Conservation (phyloP, 2,113 vertebrate species). For the Haemorhous mexicanus region DNA sequence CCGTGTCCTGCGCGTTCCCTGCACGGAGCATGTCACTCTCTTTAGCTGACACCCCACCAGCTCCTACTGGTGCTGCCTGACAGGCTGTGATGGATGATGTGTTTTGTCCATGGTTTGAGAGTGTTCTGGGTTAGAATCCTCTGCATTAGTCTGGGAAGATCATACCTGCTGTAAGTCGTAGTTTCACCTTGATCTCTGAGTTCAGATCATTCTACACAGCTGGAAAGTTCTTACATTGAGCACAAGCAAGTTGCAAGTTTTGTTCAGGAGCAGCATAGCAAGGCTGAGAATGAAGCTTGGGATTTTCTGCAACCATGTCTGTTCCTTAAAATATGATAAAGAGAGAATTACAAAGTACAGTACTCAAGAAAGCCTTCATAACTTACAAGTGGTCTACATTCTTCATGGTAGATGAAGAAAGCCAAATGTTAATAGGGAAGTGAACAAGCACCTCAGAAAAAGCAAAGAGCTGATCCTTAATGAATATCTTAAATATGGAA, state of each 20-base stretch:
- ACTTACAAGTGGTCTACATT: not conserved
- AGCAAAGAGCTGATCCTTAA: not conserved
- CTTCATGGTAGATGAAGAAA: not conserved
- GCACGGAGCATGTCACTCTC: accelerated
- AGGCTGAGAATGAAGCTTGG: not conserved
- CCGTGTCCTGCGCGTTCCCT: accelerated
- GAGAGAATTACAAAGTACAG: not conserved
- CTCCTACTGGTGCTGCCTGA: not conserved
- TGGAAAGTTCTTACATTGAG: not conserved
- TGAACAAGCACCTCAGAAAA: not conserved
- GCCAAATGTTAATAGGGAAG: not conserved
- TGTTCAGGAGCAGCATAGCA: not conserved
- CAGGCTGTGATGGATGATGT: not conserved
- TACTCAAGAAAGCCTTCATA: not conserved
- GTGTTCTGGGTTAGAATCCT: not conserved
- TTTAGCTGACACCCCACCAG: not conserved
- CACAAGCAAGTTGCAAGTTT: not conserved
- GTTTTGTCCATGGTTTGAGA: not conserved
- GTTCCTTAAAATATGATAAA: not conserved
- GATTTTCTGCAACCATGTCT: not conserved
- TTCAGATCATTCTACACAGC: not conserved
- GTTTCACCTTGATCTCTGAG: not conserved
- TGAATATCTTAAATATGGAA: not conserved
- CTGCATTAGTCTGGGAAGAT: not conserved
- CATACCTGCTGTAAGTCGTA: not conserved